Conservation (phyloP, 2,797 vertebrate genomes). For the Enteromius viviparus region DNA sequence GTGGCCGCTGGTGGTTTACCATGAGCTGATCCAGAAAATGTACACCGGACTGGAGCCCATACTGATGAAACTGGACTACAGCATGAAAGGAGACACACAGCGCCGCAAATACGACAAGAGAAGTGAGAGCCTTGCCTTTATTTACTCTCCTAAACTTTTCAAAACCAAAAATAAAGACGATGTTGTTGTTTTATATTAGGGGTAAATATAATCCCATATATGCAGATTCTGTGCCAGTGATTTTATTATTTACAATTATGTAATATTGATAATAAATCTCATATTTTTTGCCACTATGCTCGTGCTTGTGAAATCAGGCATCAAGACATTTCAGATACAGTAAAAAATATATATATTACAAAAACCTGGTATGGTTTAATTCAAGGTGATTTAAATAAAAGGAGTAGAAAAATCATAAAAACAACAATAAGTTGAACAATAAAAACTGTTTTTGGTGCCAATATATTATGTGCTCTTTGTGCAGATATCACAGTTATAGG, state of each 20-base stretch:
- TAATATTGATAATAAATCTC: not conserved
- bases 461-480: not conserved
- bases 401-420: too few relatives aligned
- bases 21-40: constrained; percentile 98
- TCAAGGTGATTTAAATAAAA: too few relatives aligned
- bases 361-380: not conserved
- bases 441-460: not conserved
- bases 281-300: not conserved
- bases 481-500: not conserved
- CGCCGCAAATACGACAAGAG: constrained; percentile 91
- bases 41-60: constrained; percentile 96
- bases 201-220: not conserved
- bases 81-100: constrained; percentile 94
- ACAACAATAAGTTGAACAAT: too few relatives aligned
- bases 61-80: constrained; percentile 99
- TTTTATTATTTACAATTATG: not conserved
- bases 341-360: not conserved
- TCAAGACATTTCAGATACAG: not conserved
- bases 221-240: not conserved
- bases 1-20: constrained; percentile 97
- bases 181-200: not conserved
- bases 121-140: constrained; percentile 81
- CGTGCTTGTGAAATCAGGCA: not conserved
- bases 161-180: not conserved
- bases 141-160: not conserved